Evolutionary conservation across 2,888 invertebrate genomes (phyloP).

Genomic region (Conchocele bisecta): DNA sequence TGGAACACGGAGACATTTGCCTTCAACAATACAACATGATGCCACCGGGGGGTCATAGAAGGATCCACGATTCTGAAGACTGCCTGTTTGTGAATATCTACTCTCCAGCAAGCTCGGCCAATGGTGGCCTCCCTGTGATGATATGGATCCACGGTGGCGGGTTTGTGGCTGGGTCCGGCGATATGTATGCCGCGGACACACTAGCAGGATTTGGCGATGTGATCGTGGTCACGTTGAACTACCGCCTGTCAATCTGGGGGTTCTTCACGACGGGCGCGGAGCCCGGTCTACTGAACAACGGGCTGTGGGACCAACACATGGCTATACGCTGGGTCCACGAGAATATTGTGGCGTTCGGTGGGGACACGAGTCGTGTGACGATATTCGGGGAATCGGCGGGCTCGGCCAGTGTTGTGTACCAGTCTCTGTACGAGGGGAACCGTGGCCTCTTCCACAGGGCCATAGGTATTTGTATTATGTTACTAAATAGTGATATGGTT

Average conservation of each 20-base stretch:
- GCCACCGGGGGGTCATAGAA: neutral
- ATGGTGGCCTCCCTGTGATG: neutral
- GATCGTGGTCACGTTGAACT: conserved; percentile 1
- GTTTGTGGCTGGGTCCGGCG: neutral
- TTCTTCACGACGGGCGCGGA: conserved; percentile 2
- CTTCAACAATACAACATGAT: neutral
- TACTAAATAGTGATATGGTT: no score
- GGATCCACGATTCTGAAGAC: neutral
- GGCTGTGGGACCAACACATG: neutral
- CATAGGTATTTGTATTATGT: no score
- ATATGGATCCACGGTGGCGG: conserved; percentile 3
- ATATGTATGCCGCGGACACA: neutral
- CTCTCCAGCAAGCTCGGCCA: neutral
- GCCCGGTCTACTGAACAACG: neutral
- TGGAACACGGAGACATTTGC: neutral
- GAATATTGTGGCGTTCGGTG: neutral
- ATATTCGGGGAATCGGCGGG: conserved; percentile 8
- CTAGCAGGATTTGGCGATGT: conserved; percentile 3
- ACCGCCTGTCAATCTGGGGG: neutral
- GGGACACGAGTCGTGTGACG: neutral
- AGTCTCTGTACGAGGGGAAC: neutral
- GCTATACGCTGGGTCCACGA: conserved; percentile 12
- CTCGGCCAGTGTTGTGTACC: neutral
- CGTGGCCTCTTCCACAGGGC: conserved; percentile 1
- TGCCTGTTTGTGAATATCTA: neutral